Evolutionary conservation across 1,140 invertebrate species (phyloP).

Genomic region (Aphelinus certus): DNA sequence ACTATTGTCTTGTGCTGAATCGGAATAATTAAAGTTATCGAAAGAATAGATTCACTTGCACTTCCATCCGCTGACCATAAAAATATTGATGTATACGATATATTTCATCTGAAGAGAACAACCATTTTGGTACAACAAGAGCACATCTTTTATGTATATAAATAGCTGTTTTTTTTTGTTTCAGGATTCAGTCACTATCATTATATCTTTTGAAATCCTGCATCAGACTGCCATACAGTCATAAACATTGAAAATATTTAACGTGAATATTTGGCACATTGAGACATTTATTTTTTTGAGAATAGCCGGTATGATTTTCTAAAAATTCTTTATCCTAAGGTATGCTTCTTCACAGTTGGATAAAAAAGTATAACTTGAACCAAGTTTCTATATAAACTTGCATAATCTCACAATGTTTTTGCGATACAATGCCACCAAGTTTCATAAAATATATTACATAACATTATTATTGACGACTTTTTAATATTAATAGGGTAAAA

Average conservation of each 20-base stretch:
- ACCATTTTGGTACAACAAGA: slow-evolving; percentile 22
- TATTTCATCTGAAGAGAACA: slow-evolving; percentile 32
- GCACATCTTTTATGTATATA: slow-evolving; percentile 56
- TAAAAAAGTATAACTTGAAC: slow-evolving; percentile 29
- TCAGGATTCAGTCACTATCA: slow-evolving; percentile 41
- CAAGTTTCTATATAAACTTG: slow-evolving; percentile 13
- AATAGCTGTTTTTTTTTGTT: slow-evolving; percentile 50
- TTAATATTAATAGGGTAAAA: too few relatives aligned
- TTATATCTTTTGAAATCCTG: slow-evolving; percentile 28
- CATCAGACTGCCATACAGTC: slow-evolving; percentile 32
- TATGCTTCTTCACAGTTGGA: slow-evolving; percentile 25
- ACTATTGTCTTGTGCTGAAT: slow-evolving; percentile 23
- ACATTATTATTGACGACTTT: too few relatives aligned
- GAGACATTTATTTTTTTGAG: slow-evolving; percentile 53
- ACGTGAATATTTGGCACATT: slow-evolving; percentile 64
- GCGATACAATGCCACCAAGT: background rate
- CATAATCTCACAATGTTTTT: slow-evolving; percentile 20
- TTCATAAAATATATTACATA: too few relatives aligned
- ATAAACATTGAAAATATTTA: slow-evolving; percentile 61
- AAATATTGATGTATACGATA: slow-evolving; percentile 44
- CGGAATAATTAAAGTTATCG: slow-evolving; percentile 24
- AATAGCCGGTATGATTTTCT: slow-evolving; percentile 33
- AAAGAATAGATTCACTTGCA: slow-evolving; percentile 30
- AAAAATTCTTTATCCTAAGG: slow-evolving; percentile 24
- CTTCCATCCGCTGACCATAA: slow-evolving; percentile 31